Percentiles rank a stretch among this genome's conserved stretches.
Evolutionary conservation across 2,888 invertebrate species (phyloP).

Genomic region (Oeneis ivallda): DNA sequence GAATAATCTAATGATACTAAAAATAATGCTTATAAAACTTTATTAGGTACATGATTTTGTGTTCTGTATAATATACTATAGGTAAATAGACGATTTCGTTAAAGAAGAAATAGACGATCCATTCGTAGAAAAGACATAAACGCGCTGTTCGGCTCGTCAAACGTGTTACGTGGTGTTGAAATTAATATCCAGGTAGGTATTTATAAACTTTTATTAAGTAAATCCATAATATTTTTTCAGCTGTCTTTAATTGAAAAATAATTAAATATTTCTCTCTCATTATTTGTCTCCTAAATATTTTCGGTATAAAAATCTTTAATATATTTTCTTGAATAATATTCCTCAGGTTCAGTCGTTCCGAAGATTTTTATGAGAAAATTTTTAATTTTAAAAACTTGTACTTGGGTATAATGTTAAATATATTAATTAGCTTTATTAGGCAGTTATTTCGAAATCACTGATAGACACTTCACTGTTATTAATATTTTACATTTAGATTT

Average conservation of each 20-base stretch:
- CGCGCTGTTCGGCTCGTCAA: neutral
- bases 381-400: no score
- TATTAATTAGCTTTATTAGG: no score
- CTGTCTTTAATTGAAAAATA: no score
- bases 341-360: no score
- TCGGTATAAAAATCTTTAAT: no score
- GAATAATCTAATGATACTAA: neutral
- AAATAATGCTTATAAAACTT: neutral
- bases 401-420: no score
- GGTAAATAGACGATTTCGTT: neutral
- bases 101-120: neutral
- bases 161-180: neutral
- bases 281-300: no score
- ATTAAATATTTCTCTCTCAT: no score
- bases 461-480: neutral
- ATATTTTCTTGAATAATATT: no score
- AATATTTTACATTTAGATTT: neutral
- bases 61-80: neutral
- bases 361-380: no score
- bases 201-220: neutral
- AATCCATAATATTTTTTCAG: no score
- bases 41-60: neutral
- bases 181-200: neutral
- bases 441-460: neutral
- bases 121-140: conserved; percentile 5